Percentiles rank a stretch among this genome's conserved stretches.
phyloP scores from a whole-genome alignment of 2,113 vertebrate genomes.

The Lates calcarifer region DNA sequence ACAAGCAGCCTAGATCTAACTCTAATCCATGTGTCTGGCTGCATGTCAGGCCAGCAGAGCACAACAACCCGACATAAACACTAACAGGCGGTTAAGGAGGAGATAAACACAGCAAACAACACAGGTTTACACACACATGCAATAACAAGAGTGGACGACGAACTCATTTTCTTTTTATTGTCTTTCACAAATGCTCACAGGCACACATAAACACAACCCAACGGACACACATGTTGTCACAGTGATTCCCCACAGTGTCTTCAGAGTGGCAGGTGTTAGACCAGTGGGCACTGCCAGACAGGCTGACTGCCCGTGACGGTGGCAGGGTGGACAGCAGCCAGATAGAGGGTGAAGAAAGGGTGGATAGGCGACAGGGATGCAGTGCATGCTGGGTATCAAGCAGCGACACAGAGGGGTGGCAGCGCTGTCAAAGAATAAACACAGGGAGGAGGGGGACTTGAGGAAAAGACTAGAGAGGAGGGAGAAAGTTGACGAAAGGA shows the following conservation, averaged over 20 bases:
- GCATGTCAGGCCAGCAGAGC: slow-evolving; percentile 20
- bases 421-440: slow-evolving; percentile 37
- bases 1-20: slow-evolving; percentile 63
- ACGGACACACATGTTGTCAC: slow-evolving; percentile 9
- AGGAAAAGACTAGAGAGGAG: slow-evolving; percentile 1
- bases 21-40: slow-evolving; percentile 64
- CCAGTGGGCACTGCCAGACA: slow-evolving; percentile 50
- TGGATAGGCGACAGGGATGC: slow-evolving; percentile 28
- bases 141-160: background rate
- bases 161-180: slow-evolving; percentile 5
- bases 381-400: slow-evolving; percentile 44
- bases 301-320: slow-evolving; percentile 23
- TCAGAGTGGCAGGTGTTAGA: slow-evolving; percentile 62
- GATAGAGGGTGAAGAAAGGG: slow-evolving; percentile 36
- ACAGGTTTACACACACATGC: slow-evolving; percentile 1
- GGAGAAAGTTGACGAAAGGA: slow-evolving; percentile 14
- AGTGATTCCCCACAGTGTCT: slow-evolving; percentile 4
- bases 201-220: background rate
- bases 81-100: background rate
- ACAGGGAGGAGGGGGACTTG: background rate
- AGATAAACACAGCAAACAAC: slow-evolving; percentile 28
- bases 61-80: slow-evolving; percentile 25
- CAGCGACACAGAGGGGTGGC: slow-evolving; percentile 36
- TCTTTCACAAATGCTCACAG: background rate
- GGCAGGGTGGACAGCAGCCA: slow-evolving; percentile 41